Conservation (phyloP, 2,888 invertebrate genomes). For the Cheilosia grossa region DNA sequence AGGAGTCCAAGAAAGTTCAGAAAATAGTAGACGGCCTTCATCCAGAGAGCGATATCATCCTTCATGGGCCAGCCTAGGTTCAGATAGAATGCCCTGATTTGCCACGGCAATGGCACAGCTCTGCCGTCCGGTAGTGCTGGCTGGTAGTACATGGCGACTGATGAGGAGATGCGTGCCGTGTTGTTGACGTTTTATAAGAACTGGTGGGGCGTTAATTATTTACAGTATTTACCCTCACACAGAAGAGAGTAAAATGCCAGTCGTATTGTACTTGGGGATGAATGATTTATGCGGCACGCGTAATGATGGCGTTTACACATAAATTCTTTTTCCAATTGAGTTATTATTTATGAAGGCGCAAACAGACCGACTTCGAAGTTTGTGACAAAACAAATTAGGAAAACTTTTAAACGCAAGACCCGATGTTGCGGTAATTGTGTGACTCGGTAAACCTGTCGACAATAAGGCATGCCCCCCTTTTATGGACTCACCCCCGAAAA, state of each 20-base stretch:
- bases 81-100: conserved; percentile 29
- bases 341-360: background rate
- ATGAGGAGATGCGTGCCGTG: background rate
- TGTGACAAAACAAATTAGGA: too few relatives aligned
- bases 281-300: background rate
- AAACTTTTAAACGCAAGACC: too few relatives aligned
- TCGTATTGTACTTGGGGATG: background rate
- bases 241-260: background rate
- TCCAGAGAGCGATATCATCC: conserved; percentile 28
- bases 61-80: conserved; percentile 42
- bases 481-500: too few relatives aligned
- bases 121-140: conserved; percentile 17
- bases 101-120: conserved; percentile 40
- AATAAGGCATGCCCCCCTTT: too few relatives aligned
- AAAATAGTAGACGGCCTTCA: background rate
- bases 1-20: conserved; percentile 58
- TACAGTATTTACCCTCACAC: background rate
- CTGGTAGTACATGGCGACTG: conserved; percentile 29
- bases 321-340: background rate
- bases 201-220: background rate
- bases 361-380: too few relatives aligned
- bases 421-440: too few relatives aligned
- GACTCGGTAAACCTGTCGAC: too few relatives aligned
- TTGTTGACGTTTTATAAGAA: conserved; percentile 9
- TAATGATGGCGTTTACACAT: background rate